Evolutionary conservation across 1,140 invertebrate species (phyloP), one percentile per base, ranked within the genome.

Genomic region (Aporrectodea caliginosa): DNA sequence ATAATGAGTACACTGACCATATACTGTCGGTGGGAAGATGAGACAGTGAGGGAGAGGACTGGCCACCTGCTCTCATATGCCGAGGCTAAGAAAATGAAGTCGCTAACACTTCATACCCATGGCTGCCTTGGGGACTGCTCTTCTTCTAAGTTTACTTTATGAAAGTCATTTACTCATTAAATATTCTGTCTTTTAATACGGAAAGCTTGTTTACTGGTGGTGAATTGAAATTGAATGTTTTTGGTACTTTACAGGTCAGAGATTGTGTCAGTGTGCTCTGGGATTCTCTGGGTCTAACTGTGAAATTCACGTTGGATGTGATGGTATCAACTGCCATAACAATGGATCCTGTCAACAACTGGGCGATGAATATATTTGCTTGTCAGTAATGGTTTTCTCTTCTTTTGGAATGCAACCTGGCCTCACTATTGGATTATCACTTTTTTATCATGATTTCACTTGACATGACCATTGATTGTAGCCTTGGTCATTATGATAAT

Each of bases 301-400:
- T 30, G 71, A 75, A 1, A 16, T 0, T 31, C 33, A 31, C 14
- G 35, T 22, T 1, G 70, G 35, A 12, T 79, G 78, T 43, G 16
- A 43, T 0, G 32, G 30, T 35, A 32, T 80, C 29, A 12, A 2
- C 0, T 80, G 79, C 43, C 35, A 77, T 35, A 35, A 80, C 70
- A 70, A 80, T 43, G 79, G 79, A 12, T 31, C 35, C 35, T 80
- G 79, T 69, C 16, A 30, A 2, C 1, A 31, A 43, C 30, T 69
- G 0, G n/a, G 12, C 35, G 29, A 77, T 22, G 31, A 2, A 16
- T 43, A 22, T 33, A 29, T 31, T 31, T 69, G 35, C 73, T 58
- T 35, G 27, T 33, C 31, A 29, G 32, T 2, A 58, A 35, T 29
- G 31, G n/a, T 1, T 22, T 58, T 43, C 33, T 6, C 1, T n/a